Conservation (phyloP, 2,888 invertebrate species). For the Tipula confusa region DNA sequence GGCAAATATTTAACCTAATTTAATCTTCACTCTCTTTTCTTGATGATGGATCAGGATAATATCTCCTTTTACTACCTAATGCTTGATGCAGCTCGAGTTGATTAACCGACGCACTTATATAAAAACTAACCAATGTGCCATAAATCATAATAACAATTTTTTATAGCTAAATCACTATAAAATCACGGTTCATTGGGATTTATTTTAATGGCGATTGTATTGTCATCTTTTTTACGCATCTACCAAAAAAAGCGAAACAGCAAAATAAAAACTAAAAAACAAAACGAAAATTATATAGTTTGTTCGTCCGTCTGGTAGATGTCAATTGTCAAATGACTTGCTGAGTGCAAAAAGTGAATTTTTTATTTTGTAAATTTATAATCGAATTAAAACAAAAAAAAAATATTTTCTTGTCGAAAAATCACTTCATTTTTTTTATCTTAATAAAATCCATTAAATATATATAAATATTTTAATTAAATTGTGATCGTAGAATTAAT, state of each 20-base stretch:
- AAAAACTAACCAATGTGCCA: too few species aligned
- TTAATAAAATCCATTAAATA: neutral
- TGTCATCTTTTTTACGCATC: neutral
- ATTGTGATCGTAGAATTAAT: neutral
- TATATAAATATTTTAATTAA: neutral
- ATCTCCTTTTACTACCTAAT: too few species aligned
- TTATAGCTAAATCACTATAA: too few species aligned
- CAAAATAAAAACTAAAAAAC: neutral
- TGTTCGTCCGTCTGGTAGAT: too few species aligned
- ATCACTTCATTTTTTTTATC: neutral
- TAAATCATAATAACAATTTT: too few species aligned
- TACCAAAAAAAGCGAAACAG: neutral
- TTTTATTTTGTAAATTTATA: neutral
- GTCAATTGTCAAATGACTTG: neutral
- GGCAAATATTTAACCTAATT: too few species aligned
- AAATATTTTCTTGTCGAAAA: neutral
- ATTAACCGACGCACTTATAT: too few species aligned
- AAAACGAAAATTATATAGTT: neutral
- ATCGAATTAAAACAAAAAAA: neutral
- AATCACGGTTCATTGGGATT: neutral
- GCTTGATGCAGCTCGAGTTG: too few species aligned
- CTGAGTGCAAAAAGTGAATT: neutral
- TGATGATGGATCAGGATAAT: too few species aligned
- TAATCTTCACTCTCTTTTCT: too few species aligned
- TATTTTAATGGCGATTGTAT: neutral